phyloP scores from a whole-genome alignment of 2,888 invertebrate genomes.

The Ophraella communa region DNA sequence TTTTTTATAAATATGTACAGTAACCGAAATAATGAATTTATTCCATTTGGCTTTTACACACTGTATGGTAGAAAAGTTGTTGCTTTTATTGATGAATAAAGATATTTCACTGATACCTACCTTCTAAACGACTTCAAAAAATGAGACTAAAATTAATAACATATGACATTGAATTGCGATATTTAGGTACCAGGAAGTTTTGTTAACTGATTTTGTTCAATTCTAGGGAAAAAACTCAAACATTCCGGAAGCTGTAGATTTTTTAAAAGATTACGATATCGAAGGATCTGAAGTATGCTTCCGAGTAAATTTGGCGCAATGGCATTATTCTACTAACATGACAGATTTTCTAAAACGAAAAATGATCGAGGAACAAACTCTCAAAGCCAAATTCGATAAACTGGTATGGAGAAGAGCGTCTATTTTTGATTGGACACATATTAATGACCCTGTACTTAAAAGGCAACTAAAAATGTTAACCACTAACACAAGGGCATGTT shows the following conservation, averaged over 20 bases:
- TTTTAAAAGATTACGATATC: constrained; percentile 74
- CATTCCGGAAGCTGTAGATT: constrained; percentile 72
- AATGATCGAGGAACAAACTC: constrained; percentile 75
- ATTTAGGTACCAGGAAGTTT: too few relatives aligned
- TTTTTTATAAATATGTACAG: too few relatives aligned
- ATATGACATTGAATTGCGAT: too few relatives aligned
- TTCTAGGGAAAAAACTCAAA: constrained; percentile 71
- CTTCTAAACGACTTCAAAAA: too few relatives aligned
- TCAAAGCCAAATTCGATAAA: constrained; percentile 76
- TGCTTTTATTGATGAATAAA: too few relatives aligned
- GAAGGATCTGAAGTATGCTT: constrained; percentile 78
- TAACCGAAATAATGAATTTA: too few relatives aligned
- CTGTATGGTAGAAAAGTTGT: too few relatives aligned
- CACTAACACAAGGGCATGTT: constrained; percentile 74
- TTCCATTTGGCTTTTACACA: too few relatives aligned
- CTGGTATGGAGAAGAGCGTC: constrained; percentile 77
- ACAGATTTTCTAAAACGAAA: constrained; percentile 73
- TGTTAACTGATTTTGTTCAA: neutral
- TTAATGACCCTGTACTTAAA: constrained; percentile 71
- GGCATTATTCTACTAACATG: constrained; percentile 79
- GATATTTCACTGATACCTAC: too few relatives aligned
- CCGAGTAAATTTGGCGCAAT: constrained; percentile 73
- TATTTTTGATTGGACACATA: constrained; percentile 71
- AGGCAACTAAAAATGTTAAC: constrained; percentile 76
- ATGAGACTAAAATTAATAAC: neutral